phyloP scores from a whole-genome alignment of 2,888 invertebrate genomes.

The Eristalis intricaria region DNA sequence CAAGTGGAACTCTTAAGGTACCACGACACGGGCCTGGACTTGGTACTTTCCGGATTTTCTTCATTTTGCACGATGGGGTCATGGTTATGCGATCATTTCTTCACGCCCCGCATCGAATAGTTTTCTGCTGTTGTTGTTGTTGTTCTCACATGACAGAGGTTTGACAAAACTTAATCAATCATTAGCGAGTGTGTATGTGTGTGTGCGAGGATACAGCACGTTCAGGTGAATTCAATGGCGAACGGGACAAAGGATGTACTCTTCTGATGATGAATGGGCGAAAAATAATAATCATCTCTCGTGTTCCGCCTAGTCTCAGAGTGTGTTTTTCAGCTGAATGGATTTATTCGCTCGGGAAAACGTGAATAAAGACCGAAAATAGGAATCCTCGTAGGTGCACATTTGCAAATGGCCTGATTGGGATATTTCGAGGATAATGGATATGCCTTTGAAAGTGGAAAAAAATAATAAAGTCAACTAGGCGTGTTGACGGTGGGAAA shows the following conservation, averaged over 20 bases:
- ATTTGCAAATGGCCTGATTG: conserved; percentile 30
- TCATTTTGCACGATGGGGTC: conserved; percentile 23
- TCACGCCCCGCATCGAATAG: conserved; percentile 29
- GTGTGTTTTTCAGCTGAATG: conserved; percentile 50
- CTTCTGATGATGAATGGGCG: conserved; percentile 51
- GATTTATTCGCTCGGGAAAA: conserved; percentile 53
- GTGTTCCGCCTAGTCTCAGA: conserved; percentile 26
- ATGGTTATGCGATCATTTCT: conserved; percentile 32
- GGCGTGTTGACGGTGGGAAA: not conserved
- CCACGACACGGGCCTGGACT: not conserved
- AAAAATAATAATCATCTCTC: conserved; percentile 57
- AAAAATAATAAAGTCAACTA: not conserved
- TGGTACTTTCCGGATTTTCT: not conserved
- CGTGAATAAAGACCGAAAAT: conserved; percentile 40
- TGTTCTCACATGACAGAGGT: conserved; percentile 18
- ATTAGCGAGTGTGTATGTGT: conserved; percentile 23
- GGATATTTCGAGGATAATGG: conserved; percentile 26
- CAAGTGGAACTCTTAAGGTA: conserved; percentile 18
- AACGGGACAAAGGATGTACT: conserved; percentile 44
- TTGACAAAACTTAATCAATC: conserved; percentile 48
- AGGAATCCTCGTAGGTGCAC: conserved; percentile 30
- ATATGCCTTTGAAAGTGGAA: not conserved
- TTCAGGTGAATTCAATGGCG: conserved; percentile 44
- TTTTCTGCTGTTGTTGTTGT: not conserved
- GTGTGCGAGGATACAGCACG: conserved; percentile 33